A percentile compares a stretch with the other conserved stretches of the same genome.
Conservation (phyloP, 2,113 vertebrate genomes). For the Mesitornis unicolor region DNA sequence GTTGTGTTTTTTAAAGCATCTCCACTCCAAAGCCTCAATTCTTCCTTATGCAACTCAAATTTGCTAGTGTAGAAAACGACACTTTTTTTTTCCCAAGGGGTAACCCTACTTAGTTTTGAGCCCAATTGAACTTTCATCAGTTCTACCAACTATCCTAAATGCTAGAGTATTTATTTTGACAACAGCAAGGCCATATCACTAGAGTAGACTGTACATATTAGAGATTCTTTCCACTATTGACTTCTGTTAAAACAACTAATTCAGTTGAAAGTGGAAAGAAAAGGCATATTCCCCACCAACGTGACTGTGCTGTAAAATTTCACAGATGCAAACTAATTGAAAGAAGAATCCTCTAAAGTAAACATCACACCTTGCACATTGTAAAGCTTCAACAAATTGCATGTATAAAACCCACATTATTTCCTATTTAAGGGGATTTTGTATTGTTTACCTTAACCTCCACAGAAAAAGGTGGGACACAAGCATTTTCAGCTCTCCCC, state of each 20-base stretch:
- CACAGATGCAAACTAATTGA: not conserved
- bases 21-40: not conserved
- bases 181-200: not conserved
- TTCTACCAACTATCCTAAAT: not conserved
- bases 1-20: not conserved
- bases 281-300: not conserved
- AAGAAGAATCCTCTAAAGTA: not conserved
- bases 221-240: not conserved
- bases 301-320: not conserved
- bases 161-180: not conserved
- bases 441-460: constrained; percentile 90
- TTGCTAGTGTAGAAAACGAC: not conserved
- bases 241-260: not conserved
- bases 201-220: not conserved
- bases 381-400: not conserved
- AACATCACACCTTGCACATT: not conserved
- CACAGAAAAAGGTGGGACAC: constrained; percentile 92
- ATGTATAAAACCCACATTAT: not conserved
- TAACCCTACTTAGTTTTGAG: not conserved
- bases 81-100: not conserved
- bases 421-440: not conserved
- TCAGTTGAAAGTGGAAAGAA: not conserved
- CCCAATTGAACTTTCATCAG: not conserved
- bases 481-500: constrained; percentile 92
- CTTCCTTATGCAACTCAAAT: not conserved